These are phyloP conservation scores for Phoeniculus purpureus DNA, from an alignment of 2,797 vertebrate genomes.

Conservation along the genomic window DNA sequence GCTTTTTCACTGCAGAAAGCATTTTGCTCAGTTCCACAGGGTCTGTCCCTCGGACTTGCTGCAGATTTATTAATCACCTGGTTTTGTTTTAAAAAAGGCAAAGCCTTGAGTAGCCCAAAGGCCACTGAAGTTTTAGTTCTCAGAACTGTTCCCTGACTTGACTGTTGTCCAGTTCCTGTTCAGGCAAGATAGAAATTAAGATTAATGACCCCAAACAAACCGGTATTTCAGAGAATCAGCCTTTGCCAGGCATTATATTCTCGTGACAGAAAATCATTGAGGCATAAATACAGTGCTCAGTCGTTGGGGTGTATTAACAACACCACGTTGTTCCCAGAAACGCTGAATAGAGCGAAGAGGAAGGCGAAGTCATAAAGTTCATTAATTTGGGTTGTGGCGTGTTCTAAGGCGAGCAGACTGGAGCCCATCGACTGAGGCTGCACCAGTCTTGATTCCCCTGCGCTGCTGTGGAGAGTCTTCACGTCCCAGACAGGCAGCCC, in stretches of 20 bases:
- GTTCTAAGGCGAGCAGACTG: background rate
- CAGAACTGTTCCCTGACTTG: slow-evolving; percentile 20
- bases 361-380: slow-evolving; percentile 37
- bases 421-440: background rate
- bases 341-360: slow-evolving; percentile 26
- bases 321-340: slow-evolving; percentile 56
- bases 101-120: slow-evolving; percentile 4
- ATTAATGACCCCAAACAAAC: slow-evolving; percentile 69
- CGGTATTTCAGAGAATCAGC: slow-evolving; percentile 57
- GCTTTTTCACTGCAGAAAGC: slow-evolving; percentile 18
- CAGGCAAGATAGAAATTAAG: slow-evolving; percentile 66
- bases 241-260: slow-evolving; percentile 66
- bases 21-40: background rate
- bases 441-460: background rate
- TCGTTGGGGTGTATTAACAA: slow-evolving; percentile 56
- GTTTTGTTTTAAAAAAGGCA: slow-evolving; percentile 34
- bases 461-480: background rate
- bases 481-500: background rate
- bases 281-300: slow-evolving; percentile 50
- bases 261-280: slow-evolving; percentile 68
- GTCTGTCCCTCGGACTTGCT: background rate
- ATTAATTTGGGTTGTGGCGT: background rate
- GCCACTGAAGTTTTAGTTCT: slow-evolving; percentile 41
- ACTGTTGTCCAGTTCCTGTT: slow-evolving; percentile 40
- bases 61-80: slow-evolving; percentile 18